Evolutionary conservation across 1,140 invertebrate genomes (phyloP), one percentile per base, ranked within the genome.

Genomic region (Uloborus diversus): DNA sequence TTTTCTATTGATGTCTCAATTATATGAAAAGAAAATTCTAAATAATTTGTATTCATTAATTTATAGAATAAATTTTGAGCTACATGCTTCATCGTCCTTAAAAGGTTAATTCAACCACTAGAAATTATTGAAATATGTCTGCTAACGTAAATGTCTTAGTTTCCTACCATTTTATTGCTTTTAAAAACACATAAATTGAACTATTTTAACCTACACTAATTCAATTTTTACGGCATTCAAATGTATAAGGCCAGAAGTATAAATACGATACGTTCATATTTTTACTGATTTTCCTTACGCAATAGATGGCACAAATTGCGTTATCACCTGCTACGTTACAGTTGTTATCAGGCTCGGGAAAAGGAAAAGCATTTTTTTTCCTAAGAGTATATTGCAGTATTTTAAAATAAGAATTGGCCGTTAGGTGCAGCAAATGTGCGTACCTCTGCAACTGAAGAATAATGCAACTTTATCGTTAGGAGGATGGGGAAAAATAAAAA

Each of bases 381-480:
- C 20, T 66, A 49, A 66, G 51, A 49, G 64, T 51, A 66, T 27
- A 33, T 28, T 27, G 51, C 49, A 33, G 23, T 69, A 33, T 69
- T 33, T 57, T 33, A 69, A 27, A 56, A 69, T 56, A 14, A 17
- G 66, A 69, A 69, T 69, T 56, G 66, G 53, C 68, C 53, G 68
- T 71, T 59, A 33, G 68, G 27, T 53, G 13, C 23, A 14, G 28
- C 32, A 33, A 28, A 27, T 23, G 25, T 30, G 56, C 23, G 20
- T 28, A 23, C 7, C 25, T 11, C 4, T n/a, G 59, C 23, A 53
- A n/a, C 7, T 27, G 27, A 71, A 49, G 13, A 59, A 32, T 71
- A 25, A 57, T 56, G 32, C 23, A 59, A 62, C 4, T 35, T 2
- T 11, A 56, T 56, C 30, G 66, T 35, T 42, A 28, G 0, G 11